Conservation (phyloP, 2,797 vertebrate species). For the Eremophila alpestris region DNA sequence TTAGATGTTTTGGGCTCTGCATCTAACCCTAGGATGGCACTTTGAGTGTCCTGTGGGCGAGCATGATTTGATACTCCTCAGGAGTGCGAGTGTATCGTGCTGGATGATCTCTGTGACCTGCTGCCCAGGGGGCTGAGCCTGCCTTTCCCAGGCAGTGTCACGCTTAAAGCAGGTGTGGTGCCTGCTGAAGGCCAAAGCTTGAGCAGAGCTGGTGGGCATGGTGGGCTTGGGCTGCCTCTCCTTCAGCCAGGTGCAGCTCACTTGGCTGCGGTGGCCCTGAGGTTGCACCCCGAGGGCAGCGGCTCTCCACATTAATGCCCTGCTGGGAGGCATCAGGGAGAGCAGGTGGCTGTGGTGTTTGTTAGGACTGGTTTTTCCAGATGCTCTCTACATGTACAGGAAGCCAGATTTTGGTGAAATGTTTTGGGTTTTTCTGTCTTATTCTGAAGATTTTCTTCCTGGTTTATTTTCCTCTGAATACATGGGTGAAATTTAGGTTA, state of each 20-base stretch:
- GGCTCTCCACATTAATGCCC: not conserved
- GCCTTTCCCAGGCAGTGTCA: rapidly evolving
- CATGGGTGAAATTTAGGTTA: not conserved
- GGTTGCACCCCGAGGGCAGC: rapidly evolving
- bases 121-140: not conserved
- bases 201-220: not conserved
- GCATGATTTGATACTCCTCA: not conserved
- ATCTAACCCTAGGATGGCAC: not conserved
- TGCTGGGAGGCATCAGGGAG: not conserved
- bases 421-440: not conserved
- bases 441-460: not conserved
- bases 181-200: not conserved
- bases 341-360: not conserved
- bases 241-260: rapidly evolving
- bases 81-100: rapidly evolving
- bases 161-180: not conserved
- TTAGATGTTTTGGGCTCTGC: not conserved
- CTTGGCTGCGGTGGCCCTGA: not conserved
- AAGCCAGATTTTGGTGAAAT: not conserved
- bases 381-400: not conserved
- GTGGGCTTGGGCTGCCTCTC: not conserved
- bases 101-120: not conserved
- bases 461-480: not conserved
- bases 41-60: not conserved
- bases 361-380: not conserved